Evolutionary conservation across 2,888 invertebrate species (phyloP), one percentile per base, ranked within the genome.

Genomic region (Orthonychiurus folsomi): DNA sequence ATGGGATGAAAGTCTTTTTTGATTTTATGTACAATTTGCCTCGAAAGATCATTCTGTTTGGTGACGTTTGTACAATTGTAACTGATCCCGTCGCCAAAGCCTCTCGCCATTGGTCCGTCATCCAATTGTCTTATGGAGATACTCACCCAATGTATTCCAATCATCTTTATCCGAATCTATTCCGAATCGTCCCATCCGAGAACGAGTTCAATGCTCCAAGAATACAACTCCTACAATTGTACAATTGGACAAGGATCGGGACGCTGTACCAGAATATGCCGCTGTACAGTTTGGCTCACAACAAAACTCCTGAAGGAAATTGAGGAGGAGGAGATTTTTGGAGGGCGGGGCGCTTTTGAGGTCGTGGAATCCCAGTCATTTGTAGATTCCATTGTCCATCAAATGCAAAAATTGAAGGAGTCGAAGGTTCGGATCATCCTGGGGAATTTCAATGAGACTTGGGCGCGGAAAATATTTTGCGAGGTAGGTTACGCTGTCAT

Each of bases 71-170:
- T 78, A 93, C 93, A 0, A 89, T 91, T 76, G 95, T 96, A 72
- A 96, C 95, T 0, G 94, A 95, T 77, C 94, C 95, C 52, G 93
- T 96, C 69, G 95, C 95, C 9, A 93, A 95, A 79, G 93, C 94
- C 3, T 91, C 93, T 61, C 93, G 93, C 75, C 94, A 93, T 77
- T 99, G 96, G 94, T 90, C 93, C 76, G 83, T 99, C 61, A 91
- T 93, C 0, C 95, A 93, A 88, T 80, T 96, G 9, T 94, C 95
- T 18, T 96, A 95, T 78, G 95, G 94, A 3, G 96, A 97, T 78
- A 96, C 94, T 2, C 94, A 96, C 79, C 96, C 96, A 1, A 93
- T 94, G 89, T 93, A 95, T 79, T 91, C 91, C 3, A 88, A 86
- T 75, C 87, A 89, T 74, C 89, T 89, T 71, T 96, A 93, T 77